These are phyloP conservation scores for Scaptomyza hsui DNA, from an alignment of 1,140 invertebrate genomes.

Conservation along the genomic window DNA sequence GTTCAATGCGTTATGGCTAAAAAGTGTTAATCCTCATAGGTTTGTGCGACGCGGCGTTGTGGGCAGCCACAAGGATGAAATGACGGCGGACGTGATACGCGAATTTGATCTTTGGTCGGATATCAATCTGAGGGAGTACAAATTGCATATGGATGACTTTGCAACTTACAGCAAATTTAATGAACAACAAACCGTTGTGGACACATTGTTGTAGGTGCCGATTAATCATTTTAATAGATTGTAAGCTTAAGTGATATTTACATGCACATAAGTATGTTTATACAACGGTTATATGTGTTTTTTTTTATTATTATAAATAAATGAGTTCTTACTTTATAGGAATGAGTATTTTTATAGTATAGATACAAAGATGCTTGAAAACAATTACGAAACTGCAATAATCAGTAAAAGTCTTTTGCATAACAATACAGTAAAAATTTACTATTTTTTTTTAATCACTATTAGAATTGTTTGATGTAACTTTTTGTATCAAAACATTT, in stretches of 20 bases:
- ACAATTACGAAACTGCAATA: neutral
- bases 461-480: too few species aligned
- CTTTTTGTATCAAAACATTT: too few species aligned
- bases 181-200: neutral
- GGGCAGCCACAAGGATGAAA: constrained; percentile 87
- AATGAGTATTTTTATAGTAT: constrained; percentile 1
- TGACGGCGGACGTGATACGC: constrained; percentile 85
- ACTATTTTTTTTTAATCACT: too few species aligned
- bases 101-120: constrained; percentile 86
- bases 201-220: constrained; percentile 23
- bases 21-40: constrained; percentile 55
- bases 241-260: constrained; percentile 63
- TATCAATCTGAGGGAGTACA: constrained; percentile 82
- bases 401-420: neutral
- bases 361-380: neutral
- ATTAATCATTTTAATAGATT: constrained; percentile 51
- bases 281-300: constrained; percentile 16
- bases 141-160: constrained; percentile 72
- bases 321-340: neutral
- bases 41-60: constrained; percentile 88
- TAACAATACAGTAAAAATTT: neutral
- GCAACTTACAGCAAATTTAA: constrained; percentile 63
- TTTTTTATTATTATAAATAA: neutral
- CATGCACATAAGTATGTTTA: neutral
- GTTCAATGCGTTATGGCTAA: constrained; percentile 8